A percentile compares a stretch with the other conserved stretches of the same genome.
phyloP scores from a whole-genome alignment of 2,888 invertebrate genomes.

The Laspeyria flexula region DNA sequence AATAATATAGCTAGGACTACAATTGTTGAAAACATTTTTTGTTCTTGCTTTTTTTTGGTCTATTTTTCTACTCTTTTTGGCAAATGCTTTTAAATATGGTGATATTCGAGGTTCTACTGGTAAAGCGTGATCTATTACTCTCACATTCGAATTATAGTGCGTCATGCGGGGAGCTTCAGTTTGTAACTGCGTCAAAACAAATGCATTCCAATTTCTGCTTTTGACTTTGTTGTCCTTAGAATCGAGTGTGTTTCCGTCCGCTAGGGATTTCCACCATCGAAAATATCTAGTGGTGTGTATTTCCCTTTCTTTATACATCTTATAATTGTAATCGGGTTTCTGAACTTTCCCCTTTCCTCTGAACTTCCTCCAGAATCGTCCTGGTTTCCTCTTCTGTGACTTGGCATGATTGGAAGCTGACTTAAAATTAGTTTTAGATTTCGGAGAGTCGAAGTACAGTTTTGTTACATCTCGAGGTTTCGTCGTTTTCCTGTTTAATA shows the following conservation, averaged over 20 bases:
- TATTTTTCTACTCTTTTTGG: too few relatives aligned
- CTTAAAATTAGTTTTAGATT: background rate
- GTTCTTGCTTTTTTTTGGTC: too few relatives aligned
- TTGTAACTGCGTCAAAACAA: background rate
- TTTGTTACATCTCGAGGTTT: background rate
- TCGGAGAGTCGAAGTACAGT: background rate
- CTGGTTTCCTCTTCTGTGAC: constrained; percentile 3
- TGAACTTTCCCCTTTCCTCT: constrained; percentile 25
- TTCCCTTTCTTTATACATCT: background rate
- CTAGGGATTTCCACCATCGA: background rate
- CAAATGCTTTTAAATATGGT: too few relatives aligned
- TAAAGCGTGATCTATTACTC: too few relatives aligned
- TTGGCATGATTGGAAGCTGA: constrained; percentile 9
- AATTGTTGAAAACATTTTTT: too few relatives aligned
- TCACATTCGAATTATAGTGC: too few relatives aligned
- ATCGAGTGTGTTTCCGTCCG: background rate
- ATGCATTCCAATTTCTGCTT: background rate
- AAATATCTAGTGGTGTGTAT: background rate
- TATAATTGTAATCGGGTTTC: background rate
- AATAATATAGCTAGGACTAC: too few relatives aligned
- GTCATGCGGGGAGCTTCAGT: too few relatives aligned
- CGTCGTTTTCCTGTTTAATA: constrained; percentile 15
- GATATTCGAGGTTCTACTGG: too few relatives aligned
- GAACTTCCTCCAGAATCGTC: constrained; percentile 45
- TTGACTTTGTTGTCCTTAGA: background rate